Percentiles rank a stretch among this genome's conserved stretches.
These are phyloP conservation scores for Oxystoma pomonae DNA, from an alignment of 2,888 invertebrate species.

Conservation along the genomic window DNA sequence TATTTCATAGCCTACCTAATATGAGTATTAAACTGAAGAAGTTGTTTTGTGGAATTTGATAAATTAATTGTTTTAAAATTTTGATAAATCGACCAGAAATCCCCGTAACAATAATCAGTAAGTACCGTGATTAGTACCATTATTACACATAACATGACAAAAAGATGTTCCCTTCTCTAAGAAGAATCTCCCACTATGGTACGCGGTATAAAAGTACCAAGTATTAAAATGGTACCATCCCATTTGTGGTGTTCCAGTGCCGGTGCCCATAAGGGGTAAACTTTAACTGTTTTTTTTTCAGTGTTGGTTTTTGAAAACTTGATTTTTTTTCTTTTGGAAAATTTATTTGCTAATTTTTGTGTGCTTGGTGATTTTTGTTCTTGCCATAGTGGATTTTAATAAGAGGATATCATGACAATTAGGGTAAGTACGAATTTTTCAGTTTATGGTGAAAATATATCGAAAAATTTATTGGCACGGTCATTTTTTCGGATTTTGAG, in stretches of 20 bases:
- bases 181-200: slow-evolving; percentile 39
- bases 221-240: slow-evolving; percentile 42
- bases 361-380: slow-evolving; percentile 2
- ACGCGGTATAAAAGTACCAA: slow-evolving; percentile 42
- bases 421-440: slow-evolving; percentile 23
- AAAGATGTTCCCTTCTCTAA: slow-evolving; percentile 38
- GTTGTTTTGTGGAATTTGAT: too few relatives aligned
- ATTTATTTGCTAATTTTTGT: slow-evolving; percentile 2
- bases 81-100: too few relatives aligned
- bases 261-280: slow-evolving; percentile 32
- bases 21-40: too few relatives aligned
- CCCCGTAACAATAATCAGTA: not conserved
- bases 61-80: too few relatives aligned
- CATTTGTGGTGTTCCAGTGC: slow-evolving; percentile 36
- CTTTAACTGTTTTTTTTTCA: slow-evolving; percentile 24
- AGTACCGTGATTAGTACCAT: slow-evolving; percentile 21
- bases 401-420: slow-evolving; percentile 14
- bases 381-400: slow-evolving; percentile 12
- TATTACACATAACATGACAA: slow-evolving; percentile 39
- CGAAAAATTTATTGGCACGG: too few relatives aligned
- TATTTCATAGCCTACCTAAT: too few relatives aligned
- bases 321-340: slow-evolving; percentile 18
- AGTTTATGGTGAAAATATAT: too few relatives aligned
- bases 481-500: too few relatives aligned
- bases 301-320: too few relatives aligned